A percentile compares a stretch with the other conserved stretches of the same genome.
Conservation (phyloP, 1,140 invertebrate species). For the Tribolium castaneum region DNA sequence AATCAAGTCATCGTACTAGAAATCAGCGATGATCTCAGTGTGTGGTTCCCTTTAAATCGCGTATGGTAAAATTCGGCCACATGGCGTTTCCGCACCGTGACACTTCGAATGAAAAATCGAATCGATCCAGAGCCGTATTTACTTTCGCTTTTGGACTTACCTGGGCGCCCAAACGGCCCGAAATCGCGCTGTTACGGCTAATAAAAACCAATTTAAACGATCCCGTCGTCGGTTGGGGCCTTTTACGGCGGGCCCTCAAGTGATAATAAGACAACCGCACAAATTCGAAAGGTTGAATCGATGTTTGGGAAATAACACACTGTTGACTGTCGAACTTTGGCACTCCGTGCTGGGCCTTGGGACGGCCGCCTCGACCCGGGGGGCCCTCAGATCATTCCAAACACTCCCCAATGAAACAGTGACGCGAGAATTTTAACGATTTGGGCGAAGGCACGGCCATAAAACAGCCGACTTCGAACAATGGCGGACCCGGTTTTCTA, state of each 20-base stretch:
- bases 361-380: slow-evolving; percentile 8
- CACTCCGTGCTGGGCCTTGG: background rate
- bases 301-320: slow-evolving; percentile 58
- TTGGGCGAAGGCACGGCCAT: slow-evolving; percentile 58
- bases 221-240: too few relatives aligned
- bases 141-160: slow-evolving; percentile 15
- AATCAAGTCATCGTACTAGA: background rate
- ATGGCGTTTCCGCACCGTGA: background rate
- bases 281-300: slow-evolving; percentile 54
- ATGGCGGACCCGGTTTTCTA: slow-evolving; percentile 62
- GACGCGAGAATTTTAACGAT: slow-evolving; percentile 52
- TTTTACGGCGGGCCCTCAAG: background rate
- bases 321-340: slow-evolving; percentile 36
- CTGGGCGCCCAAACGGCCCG: background rate
- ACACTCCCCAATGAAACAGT: slow-evolving; percentile 49
- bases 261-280: slow-evolving; percentile 16
- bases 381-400: slow-evolving; percentile 42
- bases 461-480: slow-evolving; percentile 61
- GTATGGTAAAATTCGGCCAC: background rate
- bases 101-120: background rate
- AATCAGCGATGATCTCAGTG: background rate
- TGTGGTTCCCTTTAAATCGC: background rate
- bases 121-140: slow-evolving; percentile 12
- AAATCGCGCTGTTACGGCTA: slow-evolving; percentile 34
- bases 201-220: slow-evolving; percentile 25